Percentiles rank a stretch among this genome's conserved stretches.
Evolutionary conservation across 2,113 vertebrate species (phyloP).

Genomic region (Vimba vimba): DNA sequence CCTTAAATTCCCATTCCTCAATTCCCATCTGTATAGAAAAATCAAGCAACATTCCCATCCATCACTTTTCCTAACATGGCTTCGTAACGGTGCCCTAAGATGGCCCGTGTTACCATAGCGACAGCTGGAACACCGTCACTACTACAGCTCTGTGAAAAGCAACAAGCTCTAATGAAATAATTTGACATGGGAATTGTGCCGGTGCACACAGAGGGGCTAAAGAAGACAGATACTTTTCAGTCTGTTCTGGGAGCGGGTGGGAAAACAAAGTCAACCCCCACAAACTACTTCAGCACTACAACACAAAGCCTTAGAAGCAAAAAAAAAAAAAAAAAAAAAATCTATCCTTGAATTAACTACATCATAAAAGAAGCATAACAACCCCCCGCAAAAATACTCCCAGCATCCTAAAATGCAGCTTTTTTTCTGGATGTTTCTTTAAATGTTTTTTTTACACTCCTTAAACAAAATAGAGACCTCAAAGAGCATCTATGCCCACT

Average conservation of each 20-base stretch:
- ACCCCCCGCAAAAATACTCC: background rate
- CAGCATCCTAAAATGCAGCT: slow-evolving; percentile 29
- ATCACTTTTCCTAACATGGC: background rate
- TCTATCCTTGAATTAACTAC: slow-evolving; percentile 24
- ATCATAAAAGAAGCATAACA: slow-evolving; percentile 36
- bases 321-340: background rate
- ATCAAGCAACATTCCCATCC: slow-evolving; percentile 52
- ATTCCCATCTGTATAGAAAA: slow-evolving; percentile 62
- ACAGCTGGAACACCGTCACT: background rate
- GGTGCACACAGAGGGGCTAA: background rate
- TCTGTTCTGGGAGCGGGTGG: background rate
- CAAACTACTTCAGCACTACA: slow-evolving; percentile 2
- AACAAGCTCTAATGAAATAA: slow-evolving; percentile 36
- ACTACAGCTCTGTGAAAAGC: slow-evolving; percentile 13
- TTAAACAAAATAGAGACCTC: slow-evolving; percentile 3
- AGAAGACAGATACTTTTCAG: slow-evolving; percentile 20
- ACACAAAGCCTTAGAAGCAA: background rate
- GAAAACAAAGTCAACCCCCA: slow-evolving; percentile 13
- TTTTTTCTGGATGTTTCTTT: background rate
- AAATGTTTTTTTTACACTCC: background rate
- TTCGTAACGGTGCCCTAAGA: background rate
- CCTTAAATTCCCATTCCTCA: slow-evolving; percentile 67
- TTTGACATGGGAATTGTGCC: slow-evolving; percentile 28
- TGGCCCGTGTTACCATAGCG: slow-evolving; percentile 22
- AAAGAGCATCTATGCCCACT: background rate